phyloP scores from a whole-genome alignment of 2,797 vertebrate genomes.

The Coendou prehensilis region DNA sequence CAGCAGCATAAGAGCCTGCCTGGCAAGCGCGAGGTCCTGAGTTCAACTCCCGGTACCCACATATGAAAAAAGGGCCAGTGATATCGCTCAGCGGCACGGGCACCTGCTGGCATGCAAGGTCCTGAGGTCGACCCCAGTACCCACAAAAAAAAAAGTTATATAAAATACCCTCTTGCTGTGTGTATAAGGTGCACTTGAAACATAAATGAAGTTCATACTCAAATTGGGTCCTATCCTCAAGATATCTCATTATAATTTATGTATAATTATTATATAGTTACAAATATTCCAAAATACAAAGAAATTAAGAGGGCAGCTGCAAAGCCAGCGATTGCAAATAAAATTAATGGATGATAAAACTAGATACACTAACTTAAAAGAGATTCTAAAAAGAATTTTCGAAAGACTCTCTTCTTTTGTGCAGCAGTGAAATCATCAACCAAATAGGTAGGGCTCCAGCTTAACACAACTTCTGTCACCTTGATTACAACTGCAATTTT shows the following conservation, averaged over 20 bases:
- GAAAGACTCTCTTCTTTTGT: neutral
- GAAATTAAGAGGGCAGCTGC: neutral
- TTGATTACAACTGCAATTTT: neutral
- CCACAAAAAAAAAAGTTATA: too few relatives aligned
- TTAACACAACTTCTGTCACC: neutral
- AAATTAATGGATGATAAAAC: conserved; percentile 14
- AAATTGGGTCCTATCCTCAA: neutral
- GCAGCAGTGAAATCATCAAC: neutral
- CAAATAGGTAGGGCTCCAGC: too few relatives aligned
- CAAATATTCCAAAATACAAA: neutral
- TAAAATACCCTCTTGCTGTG: neutral
- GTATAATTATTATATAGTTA: neutral
- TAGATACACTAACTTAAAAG: neutral
- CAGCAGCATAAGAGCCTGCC: too few relatives aligned
- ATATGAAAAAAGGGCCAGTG: too few relatives aligned
- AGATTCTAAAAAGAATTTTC: neutral
- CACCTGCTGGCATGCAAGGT: too few relatives aligned
- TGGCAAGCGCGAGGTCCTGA: too few relatives aligned
- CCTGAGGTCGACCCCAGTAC: too few relatives aligned
- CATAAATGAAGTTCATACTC: neutral
- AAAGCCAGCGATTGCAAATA: neutral
- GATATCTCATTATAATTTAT: neutral
- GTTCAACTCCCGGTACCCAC: too few relatives aligned
- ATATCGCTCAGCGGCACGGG: too few relatives aligned
- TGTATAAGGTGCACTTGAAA: neutral